phyloP scores from a whole-genome alignment of 2,797 vertebrate genomes.

The Melanotaenia trifasciata region DNA sequence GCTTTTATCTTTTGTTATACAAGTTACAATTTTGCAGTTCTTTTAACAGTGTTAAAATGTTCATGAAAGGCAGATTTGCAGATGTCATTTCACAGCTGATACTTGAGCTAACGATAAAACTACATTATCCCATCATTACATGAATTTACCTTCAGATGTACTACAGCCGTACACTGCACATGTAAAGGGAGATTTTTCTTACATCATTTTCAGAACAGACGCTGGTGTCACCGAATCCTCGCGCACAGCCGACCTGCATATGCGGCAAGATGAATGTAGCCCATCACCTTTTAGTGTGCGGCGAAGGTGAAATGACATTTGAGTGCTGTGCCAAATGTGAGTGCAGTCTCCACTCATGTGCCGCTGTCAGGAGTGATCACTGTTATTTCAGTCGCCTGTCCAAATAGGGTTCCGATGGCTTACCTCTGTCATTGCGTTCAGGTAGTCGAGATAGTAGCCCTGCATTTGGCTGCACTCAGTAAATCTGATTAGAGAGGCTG shows the following conservation, averaged over 20 bases:
- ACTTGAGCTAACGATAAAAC: constrained; percentile 18
- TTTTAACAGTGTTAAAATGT: background rate
- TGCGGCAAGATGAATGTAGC: constrained; percentile 53
- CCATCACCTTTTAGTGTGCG: constrained; percentile 64
- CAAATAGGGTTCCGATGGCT: constrained; percentile 53
- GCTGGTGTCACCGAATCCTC: constrained; percentile 8
- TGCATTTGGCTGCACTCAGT: constrained; percentile 51
- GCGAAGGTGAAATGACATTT: constrained; percentile 76
- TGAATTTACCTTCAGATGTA: constrained; percentile 21
- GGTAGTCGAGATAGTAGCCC: constrained; percentile 51
- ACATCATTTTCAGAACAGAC: constrained; percentile 7
- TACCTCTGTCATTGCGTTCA: constrained; percentile 44
- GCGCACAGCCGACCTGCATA: constrained; percentile 27
- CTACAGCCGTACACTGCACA: constrained; percentile 3
- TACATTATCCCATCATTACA: constrained; percentile 12
- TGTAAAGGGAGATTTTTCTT: constrained; percentile 29
- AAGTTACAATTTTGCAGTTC: background rate
- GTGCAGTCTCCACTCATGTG: constrained; percentile 61
- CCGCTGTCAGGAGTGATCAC: constrained; percentile 76
- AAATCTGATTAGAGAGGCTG: constrained; percentile 73
- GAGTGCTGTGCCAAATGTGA: constrained; percentile 73
- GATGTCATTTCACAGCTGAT: background rate
- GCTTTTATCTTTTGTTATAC: background rate
- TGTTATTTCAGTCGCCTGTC: constrained; percentile 70
- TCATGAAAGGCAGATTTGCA: background rate